Evolutionary conservation across 2,888 invertebrate genomes (phyloP).

Genomic region (Labia minor): DNA sequence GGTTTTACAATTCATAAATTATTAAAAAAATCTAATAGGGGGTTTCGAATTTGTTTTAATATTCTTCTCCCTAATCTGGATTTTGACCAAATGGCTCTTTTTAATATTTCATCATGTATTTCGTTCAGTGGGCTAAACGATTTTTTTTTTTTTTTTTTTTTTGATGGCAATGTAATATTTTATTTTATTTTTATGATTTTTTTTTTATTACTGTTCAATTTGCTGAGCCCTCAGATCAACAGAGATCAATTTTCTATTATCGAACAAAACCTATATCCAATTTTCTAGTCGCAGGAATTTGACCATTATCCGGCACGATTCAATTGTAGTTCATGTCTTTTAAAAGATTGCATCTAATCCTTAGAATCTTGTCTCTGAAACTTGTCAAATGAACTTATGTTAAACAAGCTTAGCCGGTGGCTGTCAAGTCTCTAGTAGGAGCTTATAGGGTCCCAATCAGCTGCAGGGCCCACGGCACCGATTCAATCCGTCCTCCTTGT

Average conservation of each 20-base stretch:
- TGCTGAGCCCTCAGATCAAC: too few species aligned
- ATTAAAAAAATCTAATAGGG: too few species aligned
- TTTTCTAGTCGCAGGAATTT: background rate
- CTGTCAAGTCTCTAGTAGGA: background rate
- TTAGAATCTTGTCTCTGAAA: background rate
- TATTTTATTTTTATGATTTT: too few species aligned
- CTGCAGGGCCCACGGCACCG: background rate
- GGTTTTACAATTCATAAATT: too few species aligned
- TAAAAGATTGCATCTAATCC: conserved; percentile 13
- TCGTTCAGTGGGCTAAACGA: too few species aligned
- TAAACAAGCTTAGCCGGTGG: conserved; percentile 1
- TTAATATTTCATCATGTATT: too few species aligned
- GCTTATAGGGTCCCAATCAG: background rate
- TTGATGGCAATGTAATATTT: too few species aligned
- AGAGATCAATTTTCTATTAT: background rate
- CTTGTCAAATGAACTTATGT: conserved; percentile 13
- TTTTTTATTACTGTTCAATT: too few species aligned
- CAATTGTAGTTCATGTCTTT: background rate
- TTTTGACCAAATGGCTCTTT: too few species aligned
- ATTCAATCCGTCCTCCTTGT: background rate
- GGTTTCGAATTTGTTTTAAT: too few species aligned
- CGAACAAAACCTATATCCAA: background rate
- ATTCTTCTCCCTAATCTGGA: too few species aligned
- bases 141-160: too few species aligned
- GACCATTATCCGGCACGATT: background rate